Conservation (phyloP, 2,797 vertebrate species). For the Molossus molossus region DNA sequence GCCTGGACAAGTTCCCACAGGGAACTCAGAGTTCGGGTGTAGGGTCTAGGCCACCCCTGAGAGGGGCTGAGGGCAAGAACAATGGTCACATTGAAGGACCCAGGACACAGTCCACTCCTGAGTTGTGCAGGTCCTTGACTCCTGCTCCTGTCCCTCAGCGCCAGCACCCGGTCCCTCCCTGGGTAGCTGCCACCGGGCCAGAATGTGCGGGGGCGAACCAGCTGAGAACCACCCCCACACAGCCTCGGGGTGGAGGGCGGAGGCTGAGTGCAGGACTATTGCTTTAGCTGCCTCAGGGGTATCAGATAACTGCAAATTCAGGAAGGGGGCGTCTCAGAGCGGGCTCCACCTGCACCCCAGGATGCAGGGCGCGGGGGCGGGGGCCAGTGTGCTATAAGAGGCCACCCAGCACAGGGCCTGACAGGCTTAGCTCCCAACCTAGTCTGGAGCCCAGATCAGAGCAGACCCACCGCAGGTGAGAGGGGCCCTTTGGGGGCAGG, state of each 20-base stretch:
- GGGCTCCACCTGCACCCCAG: conserved; percentile 59
- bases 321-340: conserved; percentile 48
- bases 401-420: background rate
- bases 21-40: no score
- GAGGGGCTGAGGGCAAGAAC: background rate
- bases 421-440: background rate
- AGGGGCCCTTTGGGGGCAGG: background rate
- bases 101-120: background rate
- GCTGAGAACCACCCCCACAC: background rate
- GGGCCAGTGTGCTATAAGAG: conserved; percentile 68
- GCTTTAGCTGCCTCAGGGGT: conserved; percentile 40
- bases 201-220: background rate
- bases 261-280: background rate
- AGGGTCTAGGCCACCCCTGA: background rate
- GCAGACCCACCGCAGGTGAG: conserved; percentile 31
- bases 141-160: background rate
- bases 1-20: background rate
- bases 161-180: background rate
- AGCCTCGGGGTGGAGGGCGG: conserved; percentile 27
- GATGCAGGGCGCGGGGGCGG: conserved; percentile 29
- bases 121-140: background rate
- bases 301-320: background rate
- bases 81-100: background rate
- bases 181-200: background rate
- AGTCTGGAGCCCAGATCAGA: background rate